Conservation (phyloP, 2,888 invertebrate genomes). For the Noctua fimbriata region DNA sequence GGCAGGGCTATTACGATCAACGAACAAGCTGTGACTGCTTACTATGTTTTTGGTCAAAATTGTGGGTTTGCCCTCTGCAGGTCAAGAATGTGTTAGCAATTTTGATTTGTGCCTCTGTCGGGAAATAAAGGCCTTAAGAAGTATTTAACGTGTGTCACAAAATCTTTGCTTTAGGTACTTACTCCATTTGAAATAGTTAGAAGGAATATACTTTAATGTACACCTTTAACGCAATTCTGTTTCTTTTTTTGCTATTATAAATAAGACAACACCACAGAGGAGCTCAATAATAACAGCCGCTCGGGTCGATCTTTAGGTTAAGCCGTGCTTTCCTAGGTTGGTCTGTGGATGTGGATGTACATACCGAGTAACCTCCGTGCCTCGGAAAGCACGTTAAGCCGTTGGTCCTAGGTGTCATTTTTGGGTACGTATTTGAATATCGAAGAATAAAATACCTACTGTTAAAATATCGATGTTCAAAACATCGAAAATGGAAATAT, state of each 20-base stretch:
- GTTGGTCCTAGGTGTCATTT: too few species aligned
- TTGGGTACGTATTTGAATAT: too few species aligned
- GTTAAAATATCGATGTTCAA: too few species aligned
- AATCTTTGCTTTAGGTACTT: not conserved
- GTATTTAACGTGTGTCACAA: not conserved
- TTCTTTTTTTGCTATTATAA: not conserved
- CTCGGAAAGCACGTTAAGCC: too few species aligned
- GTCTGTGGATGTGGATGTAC: too few species aligned
- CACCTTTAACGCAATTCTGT: not conserved
- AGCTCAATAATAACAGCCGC: too few species aligned
- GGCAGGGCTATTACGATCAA: slow-evolving; percentile 50
- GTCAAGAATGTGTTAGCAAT: not conserved
- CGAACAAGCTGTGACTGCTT: slow-evolving; percentile 17
- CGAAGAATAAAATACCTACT: too few species aligned
- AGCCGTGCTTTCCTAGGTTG: too few species aligned
- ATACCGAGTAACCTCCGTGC: too few species aligned
- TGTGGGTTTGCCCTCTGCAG: not conserved
- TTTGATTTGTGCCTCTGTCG: not conserved
- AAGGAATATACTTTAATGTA: not conserved
- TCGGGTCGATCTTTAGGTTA: too few species aligned
- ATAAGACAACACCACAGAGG: too few species aligned
- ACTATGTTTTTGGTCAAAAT: slow-evolving; percentile 16
- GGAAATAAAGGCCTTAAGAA: not conserved
- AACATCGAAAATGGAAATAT: too few species aligned
- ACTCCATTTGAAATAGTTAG: not conserved